These are phyloP conservation scores for Prostheceraeus crozeri DNA, from an alignment of 2,888 invertebrate genomes.

Conservation along the genomic window DNA sequence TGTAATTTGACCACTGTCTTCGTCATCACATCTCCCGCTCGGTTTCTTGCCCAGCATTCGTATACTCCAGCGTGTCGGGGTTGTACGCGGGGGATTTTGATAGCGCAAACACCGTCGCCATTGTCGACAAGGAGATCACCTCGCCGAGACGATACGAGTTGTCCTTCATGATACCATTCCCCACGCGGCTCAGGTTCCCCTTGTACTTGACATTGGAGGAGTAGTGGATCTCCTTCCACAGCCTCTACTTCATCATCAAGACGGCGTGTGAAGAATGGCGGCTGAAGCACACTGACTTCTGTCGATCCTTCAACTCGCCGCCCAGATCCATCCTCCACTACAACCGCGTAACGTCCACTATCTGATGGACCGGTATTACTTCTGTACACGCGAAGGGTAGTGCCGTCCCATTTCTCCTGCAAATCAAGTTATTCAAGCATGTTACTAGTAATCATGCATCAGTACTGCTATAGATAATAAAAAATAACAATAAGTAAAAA, in stretches of 20 bases:
- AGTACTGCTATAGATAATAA: too few relatives aligned
- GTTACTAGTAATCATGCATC: too few relatives aligned
- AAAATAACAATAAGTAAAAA: too few relatives aligned
- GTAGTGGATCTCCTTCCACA: constrained; percentile 30
- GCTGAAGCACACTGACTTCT: not conserved
- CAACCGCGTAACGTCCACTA: too few relatives aligned
- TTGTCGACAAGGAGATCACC: constrained; percentile 14
- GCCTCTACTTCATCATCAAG: not conserved
- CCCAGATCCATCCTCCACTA: too few relatives aligned
- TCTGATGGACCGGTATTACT: too few relatives aligned
- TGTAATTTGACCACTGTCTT: not conserved
- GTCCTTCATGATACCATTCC: constrained; percentile 17
- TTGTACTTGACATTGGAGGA: constrained; percentile 30
- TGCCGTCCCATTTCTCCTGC: too few relatives aligned
- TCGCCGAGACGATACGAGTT: not conserved
- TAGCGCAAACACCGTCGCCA: constrained; percentile 31
- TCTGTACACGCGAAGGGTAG: too few relatives aligned
- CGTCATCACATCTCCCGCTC: constrained; percentile 11
- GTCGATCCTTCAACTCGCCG: too few relatives aligned
- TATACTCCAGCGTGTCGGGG: constrained; percentile 25
- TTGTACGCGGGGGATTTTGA: constrained; percentile 19
- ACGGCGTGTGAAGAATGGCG: not conserved
- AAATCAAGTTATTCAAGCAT: too few relatives aligned
- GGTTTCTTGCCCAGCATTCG: constrained; percentile 18
- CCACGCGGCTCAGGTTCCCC: not conserved